Percentiles rank a stretch among this genome's conserved stretches.
phyloP scores from a whole-genome alignment of 1,140 invertebrate genomes.

The Atta colombica region DNA sequence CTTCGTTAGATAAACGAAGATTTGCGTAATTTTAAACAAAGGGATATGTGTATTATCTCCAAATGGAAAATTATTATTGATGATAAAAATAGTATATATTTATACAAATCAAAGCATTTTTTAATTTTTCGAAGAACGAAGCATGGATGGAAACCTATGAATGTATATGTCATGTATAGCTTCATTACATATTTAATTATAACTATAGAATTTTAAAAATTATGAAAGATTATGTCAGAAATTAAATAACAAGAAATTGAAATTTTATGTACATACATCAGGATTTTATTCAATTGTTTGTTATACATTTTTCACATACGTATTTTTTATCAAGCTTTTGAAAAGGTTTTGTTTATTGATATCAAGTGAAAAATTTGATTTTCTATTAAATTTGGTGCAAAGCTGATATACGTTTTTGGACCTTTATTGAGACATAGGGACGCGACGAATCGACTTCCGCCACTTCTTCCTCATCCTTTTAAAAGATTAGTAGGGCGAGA shows the following conservation, averaged over 20 bases:
- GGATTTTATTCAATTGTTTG: neutral
- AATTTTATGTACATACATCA: neutral
- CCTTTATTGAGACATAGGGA: conserved; percentile 50
- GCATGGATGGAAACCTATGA: neutral
- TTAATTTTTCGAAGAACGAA: neutral
- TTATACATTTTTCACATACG: neutral
- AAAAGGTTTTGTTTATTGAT: neutral
- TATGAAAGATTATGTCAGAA: neutral
- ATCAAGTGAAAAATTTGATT: neutral
- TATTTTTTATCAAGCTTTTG: neutral
- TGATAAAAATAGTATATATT: neutral
- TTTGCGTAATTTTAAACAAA: conserved; percentile 8
- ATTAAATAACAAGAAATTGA: neutral
- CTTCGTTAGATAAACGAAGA: conserved; percentile 7
- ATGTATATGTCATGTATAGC: neutral
- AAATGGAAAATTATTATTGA: conserved; percentile 11
- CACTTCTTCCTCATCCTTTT: conserved; percentile 58
- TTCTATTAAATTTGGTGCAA: conserved; percentile 18
- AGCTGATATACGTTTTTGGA: conserved; percentile 24
- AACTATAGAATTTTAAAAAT: neutral
- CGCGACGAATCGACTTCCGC: conserved; percentile 51
- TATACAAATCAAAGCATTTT: neutral
- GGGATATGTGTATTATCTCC: neutral
- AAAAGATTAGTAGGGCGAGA: conserved; percentile 60
- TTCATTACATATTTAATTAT: neutral